Evolutionary conservation across 2,797 vertebrate genomes (phyloP).

Genomic region (Vireo griseus): DNA sequence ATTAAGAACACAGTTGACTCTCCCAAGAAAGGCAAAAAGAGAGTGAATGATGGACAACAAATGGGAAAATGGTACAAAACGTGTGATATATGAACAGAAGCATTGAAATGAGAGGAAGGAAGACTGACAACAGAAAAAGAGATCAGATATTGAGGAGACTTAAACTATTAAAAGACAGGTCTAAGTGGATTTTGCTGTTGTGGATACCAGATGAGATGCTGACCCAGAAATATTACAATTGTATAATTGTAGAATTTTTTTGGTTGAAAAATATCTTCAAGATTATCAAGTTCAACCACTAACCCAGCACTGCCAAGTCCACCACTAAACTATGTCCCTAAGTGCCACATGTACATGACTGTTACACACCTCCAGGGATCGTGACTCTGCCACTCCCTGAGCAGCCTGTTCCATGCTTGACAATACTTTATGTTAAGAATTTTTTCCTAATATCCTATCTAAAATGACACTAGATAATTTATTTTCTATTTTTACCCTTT

Average conservation of each 20-base stretch:
- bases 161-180: not conserved
- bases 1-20: not conserved
- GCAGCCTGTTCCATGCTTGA: not conserved
- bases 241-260: not conserved
- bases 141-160: not conserved
- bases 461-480: not conserved
- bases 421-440: not conserved
- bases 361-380: not conserved
- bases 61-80: not conserved
- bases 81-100: not conserved
- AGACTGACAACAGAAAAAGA: not conserved
- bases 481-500: not conserved
- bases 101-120: not conserved
- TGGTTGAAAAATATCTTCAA: not conserved
- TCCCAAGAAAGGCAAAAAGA: not conserved
- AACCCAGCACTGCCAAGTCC: not conserved
- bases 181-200: not conserved
- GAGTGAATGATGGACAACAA: not conserved
- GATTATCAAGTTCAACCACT: not conserved
- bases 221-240: not conserved
- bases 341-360: not conserved
- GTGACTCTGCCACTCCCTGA: not conserved
- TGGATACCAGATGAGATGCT: not conserved
- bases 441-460: not conserved
- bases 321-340: not conserved